Conservation (phyloP, 2,113 vertebrate genomes). For the Neoarius graeffei region DNA sequence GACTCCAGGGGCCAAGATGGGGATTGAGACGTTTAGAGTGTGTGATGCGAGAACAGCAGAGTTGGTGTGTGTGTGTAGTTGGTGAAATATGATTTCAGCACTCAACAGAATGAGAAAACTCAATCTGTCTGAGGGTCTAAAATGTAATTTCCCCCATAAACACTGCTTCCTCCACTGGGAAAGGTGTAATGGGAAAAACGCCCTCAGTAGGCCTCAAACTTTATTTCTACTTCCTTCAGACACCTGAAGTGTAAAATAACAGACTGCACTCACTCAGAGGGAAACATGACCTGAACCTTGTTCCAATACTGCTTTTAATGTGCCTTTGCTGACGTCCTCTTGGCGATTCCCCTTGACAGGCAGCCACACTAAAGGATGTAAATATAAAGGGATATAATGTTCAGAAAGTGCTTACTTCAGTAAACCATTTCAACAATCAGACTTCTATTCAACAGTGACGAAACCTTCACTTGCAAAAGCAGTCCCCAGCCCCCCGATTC, state of each 20-base stretch:
- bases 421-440: background rate
- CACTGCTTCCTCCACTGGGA: slow-evolving; percentile 26
- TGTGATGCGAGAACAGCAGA: slow-evolving; percentile 6
- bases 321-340: background rate
- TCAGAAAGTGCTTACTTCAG: background rate
- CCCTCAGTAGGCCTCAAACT: slow-evolving; percentile 15
- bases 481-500: too few species aligned
- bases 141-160: slow-evolving; percentile 56
- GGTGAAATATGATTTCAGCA: slow-evolving; percentile 59
- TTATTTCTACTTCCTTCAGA: slow-evolving; percentile 35
- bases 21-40: slow-evolving; percentile 25
- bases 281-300: slow-evolving; percentile 18
- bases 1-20: background rate
- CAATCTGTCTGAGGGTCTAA: slow-evolving; percentile 46
- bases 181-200: slow-evolving; percentile 46
- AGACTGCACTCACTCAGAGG: background rate
- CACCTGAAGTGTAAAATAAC: slow-evolving; percentile 35
- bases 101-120: slow-evolving; percentile 49
- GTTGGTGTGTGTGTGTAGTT: slow-evolving; percentile 39
- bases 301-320: background rate
- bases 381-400: background rate
- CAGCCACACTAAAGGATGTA: background rate
- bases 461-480: too few species aligned
- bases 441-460: background rate
- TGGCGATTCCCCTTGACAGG: too few species aligned